Conservation (phyloP, 2,888 invertebrate genomes). For the Microdon myrmicae region DNA sequence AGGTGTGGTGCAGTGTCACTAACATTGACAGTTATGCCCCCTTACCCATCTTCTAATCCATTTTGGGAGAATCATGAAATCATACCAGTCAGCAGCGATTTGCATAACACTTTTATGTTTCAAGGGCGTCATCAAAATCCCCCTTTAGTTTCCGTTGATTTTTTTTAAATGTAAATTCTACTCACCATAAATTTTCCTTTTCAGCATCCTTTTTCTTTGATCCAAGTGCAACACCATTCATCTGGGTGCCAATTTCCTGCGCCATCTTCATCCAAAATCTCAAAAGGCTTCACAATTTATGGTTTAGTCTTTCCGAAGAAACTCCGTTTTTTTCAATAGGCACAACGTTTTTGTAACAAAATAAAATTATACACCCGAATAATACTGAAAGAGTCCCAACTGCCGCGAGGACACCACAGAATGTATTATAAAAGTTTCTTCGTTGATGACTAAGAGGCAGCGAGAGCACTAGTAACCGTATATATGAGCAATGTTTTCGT, state of each 20-base stretch:
- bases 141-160: no score
- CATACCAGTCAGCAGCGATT: constrained; percentile 31
- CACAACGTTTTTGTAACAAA: constrained; percentile 12
- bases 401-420: constrained; percentile 13
- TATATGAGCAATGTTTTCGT: no score
- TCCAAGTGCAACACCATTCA: constrained; percentile 58
- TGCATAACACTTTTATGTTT: constrained; percentile 10
- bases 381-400: constrained; percentile 35
- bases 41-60: constrained; percentile 17
- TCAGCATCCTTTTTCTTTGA: constrained; percentile 64
- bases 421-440: constrained; percentile 6
- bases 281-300: constrained; percentile 19
- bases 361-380: constrained; percentile 31
- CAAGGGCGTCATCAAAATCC: constrained; percentile 24
- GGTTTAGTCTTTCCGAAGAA: constrained; percentile 3
- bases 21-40: constrained; percentile 46
- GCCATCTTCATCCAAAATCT: constrained; percentile 61
- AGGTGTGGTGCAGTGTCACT: constrained; percentile 42
- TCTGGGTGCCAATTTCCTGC: constrained; percentile 62
- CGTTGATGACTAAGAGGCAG: constrained; percentile 35
- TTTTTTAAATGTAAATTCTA: constrained; percentile 47
- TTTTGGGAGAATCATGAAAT: constrained; percentile 36
- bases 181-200: constrained; percentile 64
- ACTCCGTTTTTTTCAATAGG: constrained; percentile 25
- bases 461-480: no score